phyloP scores from a whole-genome alignment of 1,140 invertebrate genomes.

The Kradibia gibbosae region DNA sequence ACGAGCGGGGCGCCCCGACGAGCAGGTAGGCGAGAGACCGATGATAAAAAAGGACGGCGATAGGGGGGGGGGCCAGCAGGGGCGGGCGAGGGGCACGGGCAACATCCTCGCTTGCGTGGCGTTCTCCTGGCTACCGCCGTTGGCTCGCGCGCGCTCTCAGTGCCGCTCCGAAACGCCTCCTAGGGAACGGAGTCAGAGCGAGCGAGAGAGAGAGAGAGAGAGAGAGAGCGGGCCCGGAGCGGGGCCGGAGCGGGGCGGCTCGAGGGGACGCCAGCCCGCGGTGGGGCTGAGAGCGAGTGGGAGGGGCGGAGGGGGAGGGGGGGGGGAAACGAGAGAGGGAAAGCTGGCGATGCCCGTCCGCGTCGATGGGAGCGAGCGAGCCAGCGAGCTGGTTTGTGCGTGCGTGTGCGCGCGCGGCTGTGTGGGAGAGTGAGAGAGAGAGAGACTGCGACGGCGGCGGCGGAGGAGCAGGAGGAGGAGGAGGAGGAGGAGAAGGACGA shows the following conservation, averaged over 20 bases:
- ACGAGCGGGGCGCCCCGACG: background rate
- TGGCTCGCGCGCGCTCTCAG: background rate
- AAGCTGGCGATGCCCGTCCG: too few relatives aligned
- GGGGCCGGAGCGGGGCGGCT: too few relatives aligned
- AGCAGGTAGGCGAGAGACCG: conserved; percentile 13
- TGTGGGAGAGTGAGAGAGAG: too few relatives aligned
- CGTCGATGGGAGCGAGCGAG: too few relatives aligned
- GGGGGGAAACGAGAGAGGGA: too few relatives aligned
- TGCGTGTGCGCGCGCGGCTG: too few relatives aligned
- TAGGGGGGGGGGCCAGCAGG: background rate
- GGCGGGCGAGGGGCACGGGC: conserved; percentile 4
- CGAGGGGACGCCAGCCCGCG: too few relatives aligned
- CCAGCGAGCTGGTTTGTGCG: too few relatives aligned
- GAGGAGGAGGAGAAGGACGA: background rate
- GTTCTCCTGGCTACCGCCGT: background rate
- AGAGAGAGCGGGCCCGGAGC: too few relatives aligned
- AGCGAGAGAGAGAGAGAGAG: background rate
- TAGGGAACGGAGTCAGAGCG: background rate
- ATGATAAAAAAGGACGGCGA: conserved; percentile 25
- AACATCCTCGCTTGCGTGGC: conserved; percentile 42
- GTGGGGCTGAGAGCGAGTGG: too few relatives aligned
- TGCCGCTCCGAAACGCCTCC: background rate
- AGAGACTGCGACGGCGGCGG: too few relatives aligned
- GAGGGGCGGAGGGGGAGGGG: too few relatives aligned
- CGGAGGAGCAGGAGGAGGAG: background rate